A percentile compares a stretch with the other conserved stretches of the same genome.
These are phyloP conservation scores for Origma solitaria DNA, from an alignment of 2,113 vertebrate species.

Conservation along the genomic window DNA sequence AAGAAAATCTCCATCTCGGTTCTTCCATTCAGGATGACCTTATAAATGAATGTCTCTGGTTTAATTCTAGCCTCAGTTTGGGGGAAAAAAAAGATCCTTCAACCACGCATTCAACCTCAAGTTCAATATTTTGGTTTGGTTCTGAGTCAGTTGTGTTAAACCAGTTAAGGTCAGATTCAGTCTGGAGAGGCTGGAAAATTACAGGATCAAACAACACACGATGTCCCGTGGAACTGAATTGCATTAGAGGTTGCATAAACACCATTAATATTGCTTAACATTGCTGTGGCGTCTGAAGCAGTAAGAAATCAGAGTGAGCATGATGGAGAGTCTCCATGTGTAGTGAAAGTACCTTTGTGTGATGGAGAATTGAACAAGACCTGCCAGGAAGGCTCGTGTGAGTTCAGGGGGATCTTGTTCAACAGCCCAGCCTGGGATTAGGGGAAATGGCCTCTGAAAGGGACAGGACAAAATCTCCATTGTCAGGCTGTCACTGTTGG, in stretches of 20 bases:
- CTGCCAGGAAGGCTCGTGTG: neutral
- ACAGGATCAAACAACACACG: neutral
- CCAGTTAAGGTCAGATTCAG: constrained; percentile 11
- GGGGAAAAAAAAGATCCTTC: neutral
- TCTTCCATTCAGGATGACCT: neutral
- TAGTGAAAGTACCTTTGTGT: neutral
- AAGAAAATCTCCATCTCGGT: neutral
- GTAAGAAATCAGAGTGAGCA: neutral
- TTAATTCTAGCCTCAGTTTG: neutral
- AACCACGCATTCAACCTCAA: neutral
- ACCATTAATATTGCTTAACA: neutral
- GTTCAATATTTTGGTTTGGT: constrained; percentile 32
- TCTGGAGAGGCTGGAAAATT: constrained; percentile 15
- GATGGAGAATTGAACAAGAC: neutral
- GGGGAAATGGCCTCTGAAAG: neutral
- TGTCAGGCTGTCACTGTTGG: neutral
- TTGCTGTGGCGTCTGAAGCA: neutral
- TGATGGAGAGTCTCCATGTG: neutral
- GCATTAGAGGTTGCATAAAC: neutral
- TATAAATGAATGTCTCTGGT: neutral
- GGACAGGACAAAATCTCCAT: neutral
- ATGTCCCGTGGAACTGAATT: neutral
- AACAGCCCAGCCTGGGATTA: neutral
- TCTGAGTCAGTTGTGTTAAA: neutral
- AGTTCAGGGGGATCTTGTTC: neutral